Conservation (phyloP, 2,113 vertebrate species). For the Sebastes schlegelii region DNA sequence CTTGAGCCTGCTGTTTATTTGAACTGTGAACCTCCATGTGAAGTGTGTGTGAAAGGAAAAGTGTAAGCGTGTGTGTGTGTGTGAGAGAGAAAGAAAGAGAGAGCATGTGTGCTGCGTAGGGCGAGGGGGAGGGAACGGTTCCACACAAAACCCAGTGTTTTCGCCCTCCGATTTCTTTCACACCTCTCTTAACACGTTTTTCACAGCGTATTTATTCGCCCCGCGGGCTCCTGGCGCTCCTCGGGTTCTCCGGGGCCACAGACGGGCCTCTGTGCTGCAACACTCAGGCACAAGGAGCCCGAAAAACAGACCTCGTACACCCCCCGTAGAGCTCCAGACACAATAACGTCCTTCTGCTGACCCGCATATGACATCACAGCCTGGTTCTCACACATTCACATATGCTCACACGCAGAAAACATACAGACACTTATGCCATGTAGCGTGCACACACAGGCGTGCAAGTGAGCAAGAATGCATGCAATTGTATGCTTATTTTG, state of each 20-base stretch:
- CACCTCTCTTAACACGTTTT: slow-evolving; percentile 73
- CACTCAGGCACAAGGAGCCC: slow-evolving; percentile 24
- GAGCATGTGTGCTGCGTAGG: slow-evolving; percentile 20
- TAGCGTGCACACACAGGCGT: slow-evolving; percentile 12
- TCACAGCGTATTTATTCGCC: slow-evolving; percentile 75
- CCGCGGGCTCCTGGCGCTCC: slow-evolving; percentile 67
- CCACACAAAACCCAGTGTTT: slow-evolving; percentile 75
- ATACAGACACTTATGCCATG: slow-evolving; percentile 2
- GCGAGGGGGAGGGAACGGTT: slow-evolving; percentile 41
- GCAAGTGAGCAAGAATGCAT: slow-evolving; percentile 27
- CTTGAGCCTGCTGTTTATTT: slow-evolving; percentile 81
- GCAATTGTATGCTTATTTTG: slow-evolving; percentile 47
- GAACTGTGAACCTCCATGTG: slow-evolving; percentile 78
- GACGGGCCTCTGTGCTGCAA: slow-evolving; percentile 73
- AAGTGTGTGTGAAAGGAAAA: slow-evolving; percentile 71
- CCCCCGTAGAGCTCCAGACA: slow-evolving; percentile 65
- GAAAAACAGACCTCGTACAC: slow-evolving; percentile 58
- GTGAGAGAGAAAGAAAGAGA: slow-evolving; percentile 40
- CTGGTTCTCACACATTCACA: slow-evolving; percentile 19
- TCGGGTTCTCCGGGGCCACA: slow-evolving; percentile 68
- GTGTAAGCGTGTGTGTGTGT: slow-evolving; percentile 41
- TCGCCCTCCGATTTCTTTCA: slow-evolving; percentile 68
- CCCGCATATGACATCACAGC: slow-evolving; percentile 63
- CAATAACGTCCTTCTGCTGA: slow-evolving; percentile 70
- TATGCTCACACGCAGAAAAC: slow-evolving; percentile 19